Percentiles rank a stretch among this genome's conserved stretches.
Evolutionary conservation across 2,888 invertebrate genomes (phyloP).

Genomic region (Aleiodes leptofemur): DNA sequence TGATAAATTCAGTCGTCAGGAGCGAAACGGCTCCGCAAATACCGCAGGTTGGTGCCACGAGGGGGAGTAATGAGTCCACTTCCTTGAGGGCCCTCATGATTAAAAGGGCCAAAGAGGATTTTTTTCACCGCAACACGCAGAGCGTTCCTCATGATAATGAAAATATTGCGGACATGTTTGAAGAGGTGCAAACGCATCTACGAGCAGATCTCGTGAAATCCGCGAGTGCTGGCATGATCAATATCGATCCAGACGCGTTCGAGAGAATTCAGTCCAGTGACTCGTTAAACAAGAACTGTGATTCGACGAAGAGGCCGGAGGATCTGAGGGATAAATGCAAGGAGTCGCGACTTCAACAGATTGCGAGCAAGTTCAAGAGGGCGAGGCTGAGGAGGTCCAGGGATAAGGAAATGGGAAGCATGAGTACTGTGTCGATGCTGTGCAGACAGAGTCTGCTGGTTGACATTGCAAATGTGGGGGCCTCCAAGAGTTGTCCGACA

Average conservation of each 20-base stretch:
- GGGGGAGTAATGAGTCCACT: constrained; percentile 7
- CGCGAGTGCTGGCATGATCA: constrained; percentile 87
- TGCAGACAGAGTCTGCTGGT: constrained; percentile 87
- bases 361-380: constrained; percentile 80
- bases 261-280: constrained; percentile 74
- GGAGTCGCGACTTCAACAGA: constrained; percentile 61
- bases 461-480: constrained; percentile 72
- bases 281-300: constrained; percentile 73
- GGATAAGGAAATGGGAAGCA: constrained; percentile 67
- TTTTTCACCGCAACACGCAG: constrained; percentile 73
- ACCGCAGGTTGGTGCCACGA: neutral
- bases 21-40: constrained; percentile 34
- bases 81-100: constrained; percentile 48
- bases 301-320: constrained; percentile 76
- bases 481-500: constrained; percentile 57
- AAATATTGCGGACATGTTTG: constrained; percentile 34
- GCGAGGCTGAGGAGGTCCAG: constrained; percentile 76
- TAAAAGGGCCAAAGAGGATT: constrained; percentile 84
- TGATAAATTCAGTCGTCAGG: constrained; percentile 11
- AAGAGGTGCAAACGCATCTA: neutral
- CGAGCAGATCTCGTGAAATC: constrained; percentile 80
- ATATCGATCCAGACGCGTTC: constrained; percentile 80
- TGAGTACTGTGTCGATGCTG: constrained; percentile 82
- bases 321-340: constrained; percentile 45
- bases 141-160: neutral